These are phyloP conservation scores for Cinclus mexicanus DNA, from an alignment of 2,113 vertebrate genomes.

Conservation along the genomic window DNA sequence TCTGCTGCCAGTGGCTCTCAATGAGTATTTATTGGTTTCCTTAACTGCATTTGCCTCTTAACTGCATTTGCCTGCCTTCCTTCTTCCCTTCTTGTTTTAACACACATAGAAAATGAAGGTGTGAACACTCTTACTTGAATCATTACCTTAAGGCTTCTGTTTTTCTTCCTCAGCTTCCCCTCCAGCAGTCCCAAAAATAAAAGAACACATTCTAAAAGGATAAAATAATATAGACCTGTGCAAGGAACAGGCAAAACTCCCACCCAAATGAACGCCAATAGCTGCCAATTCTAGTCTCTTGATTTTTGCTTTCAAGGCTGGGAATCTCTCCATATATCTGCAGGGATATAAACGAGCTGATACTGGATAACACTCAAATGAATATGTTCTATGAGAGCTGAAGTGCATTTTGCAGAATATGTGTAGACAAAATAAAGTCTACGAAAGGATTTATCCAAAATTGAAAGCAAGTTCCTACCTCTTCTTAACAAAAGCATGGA, in stretches of 20 bases:
- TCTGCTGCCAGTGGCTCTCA: background rate
- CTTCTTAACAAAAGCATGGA: background rate
- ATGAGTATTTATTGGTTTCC: background rate
- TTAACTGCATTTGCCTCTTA: background rate
- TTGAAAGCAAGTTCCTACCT: background rate
- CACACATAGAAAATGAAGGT: background rate
- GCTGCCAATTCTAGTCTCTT: slow-evolving; percentile 38
- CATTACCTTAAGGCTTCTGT: slow-evolving; percentile 49
- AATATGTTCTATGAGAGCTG: background rate
- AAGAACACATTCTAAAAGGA: slow-evolving; percentile 3
- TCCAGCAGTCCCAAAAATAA: background rate
- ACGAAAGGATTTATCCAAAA: background rate
- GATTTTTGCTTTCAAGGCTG: slow-evolving; percentile 57
- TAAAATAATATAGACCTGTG: slow-evolving; percentile 31
- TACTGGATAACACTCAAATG: slow-evolving; percentile 32
- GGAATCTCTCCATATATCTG: slow-evolving; percentile 57
- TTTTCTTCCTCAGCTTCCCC: slow-evolving; percentile 25
- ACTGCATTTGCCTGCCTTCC: background rate
- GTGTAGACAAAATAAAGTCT: background rate
- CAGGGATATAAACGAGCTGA: slow-evolving; percentile 21
- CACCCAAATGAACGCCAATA: slow-evolving; percentile 8
- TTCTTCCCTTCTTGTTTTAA: background rate
- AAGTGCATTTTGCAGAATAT: slow-evolving; percentile 13
- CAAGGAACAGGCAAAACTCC: background rate
- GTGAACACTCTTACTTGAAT: slow-evolving; percentile 23